phyloP scores from a whole-genome alignment of 2,113 vertebrate species.

The Seriola dumerili region DNA sequence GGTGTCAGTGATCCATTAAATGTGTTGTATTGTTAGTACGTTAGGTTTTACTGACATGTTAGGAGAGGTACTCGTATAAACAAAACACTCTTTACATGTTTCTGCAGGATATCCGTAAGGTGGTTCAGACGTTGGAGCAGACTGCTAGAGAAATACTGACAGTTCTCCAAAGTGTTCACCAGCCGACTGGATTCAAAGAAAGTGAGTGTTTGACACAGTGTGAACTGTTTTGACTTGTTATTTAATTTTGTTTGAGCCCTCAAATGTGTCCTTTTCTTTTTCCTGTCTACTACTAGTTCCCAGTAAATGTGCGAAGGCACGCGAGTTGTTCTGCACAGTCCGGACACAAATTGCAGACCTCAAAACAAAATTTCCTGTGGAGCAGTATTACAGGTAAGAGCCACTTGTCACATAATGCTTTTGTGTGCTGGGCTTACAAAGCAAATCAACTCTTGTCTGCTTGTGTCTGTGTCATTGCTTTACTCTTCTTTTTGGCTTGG shows the following conservation, averaged over 20 bases:
- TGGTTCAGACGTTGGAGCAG: slow-evolving; percentile 94
- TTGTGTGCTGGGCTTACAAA: neutral
- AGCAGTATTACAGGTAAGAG: slow-evolving; percentile 95
- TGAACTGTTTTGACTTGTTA: neutral
- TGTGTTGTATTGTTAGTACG: neutral
- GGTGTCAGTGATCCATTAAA: neutral
- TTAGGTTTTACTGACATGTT: neutral
- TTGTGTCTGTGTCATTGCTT: neutral
- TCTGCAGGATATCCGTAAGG: slow-evolving; percentile 94
- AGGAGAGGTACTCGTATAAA: neutral
- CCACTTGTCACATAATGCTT: neutral
- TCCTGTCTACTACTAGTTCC: slow-evolving; percentile 86
- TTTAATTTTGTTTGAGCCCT: neutral
- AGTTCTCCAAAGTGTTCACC: slow-evolving; percentile 95
- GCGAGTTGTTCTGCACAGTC: slow-evolving; percentile 92
- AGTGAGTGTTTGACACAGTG: slow-evolving; percentile 84
- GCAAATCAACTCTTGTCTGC: neutral
- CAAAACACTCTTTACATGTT: neutral
- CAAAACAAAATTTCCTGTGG: slow-evolving; percentile 95
- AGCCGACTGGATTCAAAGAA: slow-evolving; percentile 93
- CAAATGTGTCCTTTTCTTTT: slow-evolving; percentile 17
- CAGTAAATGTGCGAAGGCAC: slow-evolving; percentile 91
- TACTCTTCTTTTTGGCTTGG: neutral
- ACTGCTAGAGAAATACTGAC: slow-evolving; percentile 97
- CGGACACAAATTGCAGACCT: slow-evolving; percentile 91